Evolutionary conservation across 2,888 invertebrate species (phyloP), one percentile per base, ranked within the genome.

Genomic region (Rotaria magnacalcarata): DNA sequence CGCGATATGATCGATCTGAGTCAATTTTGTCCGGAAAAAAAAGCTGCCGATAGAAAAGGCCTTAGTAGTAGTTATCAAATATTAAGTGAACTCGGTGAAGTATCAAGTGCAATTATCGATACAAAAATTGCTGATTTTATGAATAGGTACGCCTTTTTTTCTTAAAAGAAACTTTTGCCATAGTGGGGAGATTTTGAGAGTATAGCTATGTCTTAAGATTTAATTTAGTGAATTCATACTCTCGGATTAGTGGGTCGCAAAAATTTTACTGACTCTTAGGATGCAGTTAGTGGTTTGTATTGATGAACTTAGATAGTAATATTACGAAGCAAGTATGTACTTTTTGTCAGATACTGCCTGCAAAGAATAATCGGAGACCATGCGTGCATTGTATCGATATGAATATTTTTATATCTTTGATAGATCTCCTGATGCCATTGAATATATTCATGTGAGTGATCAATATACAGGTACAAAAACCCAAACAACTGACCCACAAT

Each of bases 381-480:
- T 34, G 34, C 34, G 2, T 34, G 34, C 1, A 34, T 2, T 34
- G 34, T 34, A 34, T 34, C 34, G 34, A 34, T 34, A 34, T 34
- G 34, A 34, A 34, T 34, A 34, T 34, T 34, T 34, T 1, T 34
- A 34, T 34, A 2, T 34, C 34, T 34, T 34, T 34, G 34, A 34
- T 84, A 54, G 84, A 84, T 84, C 27, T 86, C 86, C 86, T 2
- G 93, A 94, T 87, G 93, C 94, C 90, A 93, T 99, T 89, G 97
- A 99, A 91, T 98, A 95, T 92, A 95, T 99, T 91, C 98, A 99
- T 92, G 94, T 99, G 89, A 97, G 97, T 86, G 99, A 99, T 92
- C 95, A 97, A 90, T 99, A 94, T 92, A 94, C 95, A 88, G 98
- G 98, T 60, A 93, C 94, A 52, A 95, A 96, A 91, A 3, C 16